Percentiles rank a stretch among this genome's conserved stretches.
These are phyloP conservation scores for Aldrovandia affinis DNA, from an alignment of 2,797 vertebrate genomes.

Conservation along the genomic window DNA sequence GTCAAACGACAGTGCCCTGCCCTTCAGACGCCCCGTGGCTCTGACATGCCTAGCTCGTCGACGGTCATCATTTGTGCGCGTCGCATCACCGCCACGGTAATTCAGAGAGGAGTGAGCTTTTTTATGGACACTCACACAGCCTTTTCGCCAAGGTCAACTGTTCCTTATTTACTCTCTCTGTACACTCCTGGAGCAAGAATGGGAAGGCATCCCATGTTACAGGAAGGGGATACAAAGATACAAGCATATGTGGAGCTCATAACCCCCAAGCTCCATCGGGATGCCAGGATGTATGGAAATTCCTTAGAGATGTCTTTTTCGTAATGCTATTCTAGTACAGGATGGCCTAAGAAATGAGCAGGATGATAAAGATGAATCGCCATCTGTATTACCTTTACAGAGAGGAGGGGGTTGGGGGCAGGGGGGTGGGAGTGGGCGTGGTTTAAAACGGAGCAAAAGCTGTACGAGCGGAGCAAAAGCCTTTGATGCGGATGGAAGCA, in stretches of 20 bases:
- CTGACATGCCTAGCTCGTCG: neutral
- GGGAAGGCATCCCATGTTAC: neutral
- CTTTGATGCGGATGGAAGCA: neutral
- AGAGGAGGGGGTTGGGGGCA: neutral
- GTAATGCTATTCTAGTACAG: neutral
- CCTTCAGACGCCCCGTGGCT: neutral
- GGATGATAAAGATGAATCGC: neutral
- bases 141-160: neutral
- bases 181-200: neutral
- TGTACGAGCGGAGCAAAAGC: neutral
- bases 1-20: neutral
- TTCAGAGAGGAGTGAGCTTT: neutral
- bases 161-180: neutral
- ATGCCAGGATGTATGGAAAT: neutral
- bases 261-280: neutral
- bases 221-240: neutral
- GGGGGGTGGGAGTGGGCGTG: neutral
- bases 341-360: neutral
- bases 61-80: neutral
- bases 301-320: neutral
- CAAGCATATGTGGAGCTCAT: neutral
- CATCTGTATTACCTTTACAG: neutral
- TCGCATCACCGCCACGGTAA: too few species aligned
- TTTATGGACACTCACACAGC: neutral
- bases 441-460: neutral